phyloP scores from a whole-genome alignment of 2,888 invertebrate genomes.

The Homarus gammarus region DNA sequence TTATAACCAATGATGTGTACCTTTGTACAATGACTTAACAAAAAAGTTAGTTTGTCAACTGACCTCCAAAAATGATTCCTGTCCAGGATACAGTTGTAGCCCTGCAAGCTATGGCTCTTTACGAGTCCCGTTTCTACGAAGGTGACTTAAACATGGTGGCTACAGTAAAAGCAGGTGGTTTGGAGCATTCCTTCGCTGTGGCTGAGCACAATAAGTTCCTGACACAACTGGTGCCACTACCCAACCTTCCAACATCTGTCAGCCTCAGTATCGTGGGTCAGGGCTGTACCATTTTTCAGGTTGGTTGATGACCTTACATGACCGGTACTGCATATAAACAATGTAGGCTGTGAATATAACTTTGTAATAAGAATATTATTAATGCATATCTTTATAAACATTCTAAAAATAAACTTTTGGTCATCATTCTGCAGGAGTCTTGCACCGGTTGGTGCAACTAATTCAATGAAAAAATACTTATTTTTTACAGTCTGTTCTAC shows the following conservation, averaged over 20 bases:
- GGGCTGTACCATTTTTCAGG: conserved; percentile 83
- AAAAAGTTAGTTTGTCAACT: too few species aligned
- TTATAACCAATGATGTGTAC: neutral
- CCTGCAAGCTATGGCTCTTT: conserved; percentile 79
- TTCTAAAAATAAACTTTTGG: too few species aligned
- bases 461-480: too few species aligned
- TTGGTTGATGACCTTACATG: conserved; percentile 76
- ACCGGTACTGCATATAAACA: too few species aligned
- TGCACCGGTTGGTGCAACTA: too few species aligned
- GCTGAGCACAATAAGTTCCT: conserved; percentile 81
- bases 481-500: conserved; percentile 40
- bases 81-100: conserved; percentile 83
- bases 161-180: conserved; percentile 78
- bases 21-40: too few species aligned
- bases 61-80: neutral
- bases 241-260: conserved; percentile 80
- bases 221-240: conserved; percentile 80
- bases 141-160: conserved; percentile 80
- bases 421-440: too few species aligned
- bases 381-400: too few species aligned
- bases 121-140: conserved; percentile 78
- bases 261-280: conserved; percentile 81
- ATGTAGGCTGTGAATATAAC: too few species aligned
- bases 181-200: conserved; percentile 80
- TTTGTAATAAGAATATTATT: too few species aligned